These are phyloP conservation scores for Mallotus villosus DNA, from an alignment of 2,797 vertebrate species.

Conservation along the genomic window DNA sequence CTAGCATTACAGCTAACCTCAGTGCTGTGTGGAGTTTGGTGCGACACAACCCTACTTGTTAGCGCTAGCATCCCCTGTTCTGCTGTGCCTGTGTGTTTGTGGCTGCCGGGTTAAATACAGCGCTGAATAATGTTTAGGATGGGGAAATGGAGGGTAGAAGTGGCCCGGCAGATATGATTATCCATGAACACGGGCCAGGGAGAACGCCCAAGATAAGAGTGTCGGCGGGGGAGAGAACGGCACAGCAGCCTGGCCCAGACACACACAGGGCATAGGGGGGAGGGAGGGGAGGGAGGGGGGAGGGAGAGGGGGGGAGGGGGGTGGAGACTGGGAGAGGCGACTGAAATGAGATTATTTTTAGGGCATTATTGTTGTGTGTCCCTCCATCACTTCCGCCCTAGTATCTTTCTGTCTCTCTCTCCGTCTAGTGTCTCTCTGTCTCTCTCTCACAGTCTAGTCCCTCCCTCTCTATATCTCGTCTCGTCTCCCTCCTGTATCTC, in stretches of 20 bases:
- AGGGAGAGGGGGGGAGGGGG: neutral
- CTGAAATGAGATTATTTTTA: slow-evolving; percentile 15
- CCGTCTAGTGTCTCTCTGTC: too few relatives aligned
- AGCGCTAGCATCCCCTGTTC: neutral
- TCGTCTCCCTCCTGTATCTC: too few relatives aligned
- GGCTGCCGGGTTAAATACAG: neutral
- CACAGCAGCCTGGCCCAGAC: slow-evolving; percentile 18
- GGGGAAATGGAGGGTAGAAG: neutral
- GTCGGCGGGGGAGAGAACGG: neutral
- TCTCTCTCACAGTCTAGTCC: too few relatives aligned
- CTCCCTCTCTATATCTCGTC: too few relatives aligned
- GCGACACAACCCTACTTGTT: neutral
- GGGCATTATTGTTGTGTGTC: neutral
- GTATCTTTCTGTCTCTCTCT: too few relatives aligned
- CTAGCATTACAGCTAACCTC: slow-evolving; percentile 23
- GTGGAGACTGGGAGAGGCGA: neutral
- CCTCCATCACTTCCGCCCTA: neutral
- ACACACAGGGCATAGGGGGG: neutral
- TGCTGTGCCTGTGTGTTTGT: slow-evolving; percentile 1
- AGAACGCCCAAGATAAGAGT: slow-evolving; percentile 20
- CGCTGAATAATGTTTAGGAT: slow-evolving; percentile 4
- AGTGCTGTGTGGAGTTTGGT: neutral
- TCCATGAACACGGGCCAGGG: slow-evolving; percentile 17
- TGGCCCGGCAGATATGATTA: slow-evolving; percentile 9
- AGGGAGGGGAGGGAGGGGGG: neutral